These are phyloP conservation scores for Hypolimnas misippus DNA, from an alignment of 2,888 invertebrate genomes.

Conservation along the genomic window DNA sequence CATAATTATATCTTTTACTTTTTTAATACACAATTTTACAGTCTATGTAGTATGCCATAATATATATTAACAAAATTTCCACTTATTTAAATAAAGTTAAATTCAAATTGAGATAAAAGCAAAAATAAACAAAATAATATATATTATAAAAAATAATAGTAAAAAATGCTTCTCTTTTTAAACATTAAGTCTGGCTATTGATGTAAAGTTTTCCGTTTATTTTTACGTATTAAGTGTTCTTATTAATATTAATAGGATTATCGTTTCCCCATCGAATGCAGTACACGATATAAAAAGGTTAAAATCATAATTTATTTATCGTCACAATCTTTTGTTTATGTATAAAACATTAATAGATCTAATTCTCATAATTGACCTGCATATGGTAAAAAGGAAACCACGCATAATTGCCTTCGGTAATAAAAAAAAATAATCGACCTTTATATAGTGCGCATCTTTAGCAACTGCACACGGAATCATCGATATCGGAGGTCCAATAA, in stretches of 20 bases:
- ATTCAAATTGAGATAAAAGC: no score
- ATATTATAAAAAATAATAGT: no score
- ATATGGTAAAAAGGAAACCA: constrained; percentile 52
- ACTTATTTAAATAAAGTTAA: no score
- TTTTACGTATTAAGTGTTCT: not conserved
- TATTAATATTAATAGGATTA: constrained; percentile 15
- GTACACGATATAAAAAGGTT: not conserved
- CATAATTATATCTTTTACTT: no score
- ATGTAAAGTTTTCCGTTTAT: constrained; percentile 2
- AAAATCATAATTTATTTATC: constrained; percentile 36
- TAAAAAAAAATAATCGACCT: constrained; percentile 66
- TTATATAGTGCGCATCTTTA: constrained; percentile 51
- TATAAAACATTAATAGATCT: constrained; percentile 54
- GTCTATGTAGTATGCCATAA: no score
- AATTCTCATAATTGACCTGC: constrained; percentile 68
- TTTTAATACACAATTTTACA: no score
- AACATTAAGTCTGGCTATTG: not conserved
- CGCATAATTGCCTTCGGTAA: constrained; percentile 63
- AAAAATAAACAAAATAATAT: no score
- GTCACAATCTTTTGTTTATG: constrained; percentile 41
- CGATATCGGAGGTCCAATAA: constrained; percentile 44
- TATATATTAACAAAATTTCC: no score
- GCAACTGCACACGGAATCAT: constrained; percentile 51
- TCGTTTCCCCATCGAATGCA: not conserved
- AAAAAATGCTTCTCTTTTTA: no score